Base-by-base conservation (phyloP, 2,797 vertebrate species). In the Paedocypris micromegethes region DNA sequence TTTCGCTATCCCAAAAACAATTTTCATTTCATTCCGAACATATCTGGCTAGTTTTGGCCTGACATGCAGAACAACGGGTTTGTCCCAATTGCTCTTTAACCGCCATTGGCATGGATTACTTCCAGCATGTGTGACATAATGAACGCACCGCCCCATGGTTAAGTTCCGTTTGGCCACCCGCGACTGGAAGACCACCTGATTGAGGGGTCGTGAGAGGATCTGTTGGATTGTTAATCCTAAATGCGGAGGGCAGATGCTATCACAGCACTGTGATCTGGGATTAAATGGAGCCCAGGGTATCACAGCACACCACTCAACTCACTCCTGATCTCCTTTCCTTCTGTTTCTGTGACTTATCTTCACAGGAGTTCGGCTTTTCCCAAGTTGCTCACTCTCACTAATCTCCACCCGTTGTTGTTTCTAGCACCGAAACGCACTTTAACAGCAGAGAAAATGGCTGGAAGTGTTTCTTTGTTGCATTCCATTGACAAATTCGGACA, bases 181-280 rank as follows among this genome's bases (percentile, higher is more conserved):
- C 64, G 47, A 61, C 54, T 44, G 54, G 71, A 75, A 63, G 66
- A 75, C 77, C 75, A 78, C 81, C 77, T 82, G 84, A 80, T 83
- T 55, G 58, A 69, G 4, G 51, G 58, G 39, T 63, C 51, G 51
- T 56, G 59, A 61, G 68, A 48, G 55, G 46, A 47, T 48, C 41
- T 58, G n/a, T 42, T 53, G 60, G 59, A 64, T 58, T 73, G 82
- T 75, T 86, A 83, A 87, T 86, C 85, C 82, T 78, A 59, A 53
- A 77, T 75, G 81, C 75, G 81, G 83, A 79, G 73, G 73, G 75
- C 78, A 82, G 80, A 79, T 73, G 78, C 79, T 81, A 83, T 83
- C 79, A 57, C 74, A 80, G 77, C 71, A 72, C 80, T 84, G 78
- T 83, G 83, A 88, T 86, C 82, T 81, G 73, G 83, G 84, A 88